Evolutionary conservation across 2,797 vertebrate species (phyloP).

Genomic region (Lepus townsendii): DNA sequence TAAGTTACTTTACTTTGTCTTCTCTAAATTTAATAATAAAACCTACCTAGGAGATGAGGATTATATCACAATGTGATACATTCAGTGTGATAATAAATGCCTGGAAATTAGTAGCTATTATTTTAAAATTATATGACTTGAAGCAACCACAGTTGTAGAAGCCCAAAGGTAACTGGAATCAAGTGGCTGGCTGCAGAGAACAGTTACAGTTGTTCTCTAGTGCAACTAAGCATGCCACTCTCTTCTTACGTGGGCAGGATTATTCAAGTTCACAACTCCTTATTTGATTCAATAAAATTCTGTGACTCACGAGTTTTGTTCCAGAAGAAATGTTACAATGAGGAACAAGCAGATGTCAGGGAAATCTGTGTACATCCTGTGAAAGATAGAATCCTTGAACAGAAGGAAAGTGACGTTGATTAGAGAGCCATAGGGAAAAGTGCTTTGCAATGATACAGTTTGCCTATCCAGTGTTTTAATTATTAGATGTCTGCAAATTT

Average conservation of each 20-base stretch:
- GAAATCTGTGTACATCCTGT: background rate
- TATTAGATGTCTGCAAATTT: background rate
- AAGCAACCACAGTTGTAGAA: background rate
- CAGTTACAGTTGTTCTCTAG: background rate
- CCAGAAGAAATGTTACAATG: background rate
- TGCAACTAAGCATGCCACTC: background rate
- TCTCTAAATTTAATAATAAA: constrained; percentile 57
- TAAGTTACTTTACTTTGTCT: background rate
- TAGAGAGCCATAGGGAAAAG: background rate
- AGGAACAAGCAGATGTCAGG: constrained; percentile 48
- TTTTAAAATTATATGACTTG: background rate
- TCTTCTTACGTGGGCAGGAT: background rate
- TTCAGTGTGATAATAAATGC: background rate
- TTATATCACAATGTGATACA: background rate
- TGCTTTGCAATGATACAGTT: background rate
- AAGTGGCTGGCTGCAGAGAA: background rate
- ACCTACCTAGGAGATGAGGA: accelerated
- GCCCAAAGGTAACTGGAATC: background rate
- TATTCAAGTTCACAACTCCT: background rate
- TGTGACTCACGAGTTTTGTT: constrained; percentile 16
- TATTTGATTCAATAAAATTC: constrained; percentile 26
- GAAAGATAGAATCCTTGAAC: background rate
- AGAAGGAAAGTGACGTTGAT: constrained; percentile 42
- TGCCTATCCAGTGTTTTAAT: constrained; percentile 31
- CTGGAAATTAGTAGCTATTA: background rate